Base-by-base conservation (phyloP, 2,113 vertebrate species). In the Mystacornis crossleyi region DNA sequence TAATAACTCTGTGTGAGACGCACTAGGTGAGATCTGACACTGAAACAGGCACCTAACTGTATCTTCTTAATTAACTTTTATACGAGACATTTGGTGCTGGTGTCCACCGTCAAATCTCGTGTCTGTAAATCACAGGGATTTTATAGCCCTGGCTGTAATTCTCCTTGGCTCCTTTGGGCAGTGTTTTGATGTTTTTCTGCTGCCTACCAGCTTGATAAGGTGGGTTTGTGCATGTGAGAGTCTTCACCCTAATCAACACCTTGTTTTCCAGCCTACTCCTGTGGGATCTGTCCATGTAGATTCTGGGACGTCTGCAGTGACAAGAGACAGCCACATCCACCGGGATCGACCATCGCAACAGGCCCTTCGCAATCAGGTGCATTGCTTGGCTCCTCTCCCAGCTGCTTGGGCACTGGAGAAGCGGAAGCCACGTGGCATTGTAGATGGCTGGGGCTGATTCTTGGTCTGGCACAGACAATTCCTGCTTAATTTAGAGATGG, bases 251-350 rank as follows among this genome's bases (percentile, higher is more conserved):
- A 71, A 86, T 11, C 0, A 21, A 16, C 21, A 8, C 50, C 43
- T 97, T 95, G 12, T 96, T 94, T 95, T 97, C 55, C 87, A 99
- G 99, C 99, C 99, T 95, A 99, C 99, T 86, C 99, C 99, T 2
- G 99, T 99, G 95, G 99, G 99, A 70, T 99, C 99, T 47, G 99
- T 99, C 94, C 99, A 99, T 5, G 99, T 99, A 65, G 99, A 99
- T 95, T 99, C 99, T 14, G 99, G 98, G 93, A 98, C 99, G 1
- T 99, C 99, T 15, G 99, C 98, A 47, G 97, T 99, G 96, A 99
- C 99, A 5, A 98, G 99, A 97, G 99, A 99, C 86, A 99, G 98
- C 97, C 99, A 99, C 78, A 36, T 98, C 47, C 99, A 99, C 92
- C 98, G 99, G 97, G 99, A 99, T 51, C 98, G 99, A 26, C 98